Base-by-base conservation (phyloP, 2,888 invertebrate genomes). In the Tetropium fuscum region DNA sequence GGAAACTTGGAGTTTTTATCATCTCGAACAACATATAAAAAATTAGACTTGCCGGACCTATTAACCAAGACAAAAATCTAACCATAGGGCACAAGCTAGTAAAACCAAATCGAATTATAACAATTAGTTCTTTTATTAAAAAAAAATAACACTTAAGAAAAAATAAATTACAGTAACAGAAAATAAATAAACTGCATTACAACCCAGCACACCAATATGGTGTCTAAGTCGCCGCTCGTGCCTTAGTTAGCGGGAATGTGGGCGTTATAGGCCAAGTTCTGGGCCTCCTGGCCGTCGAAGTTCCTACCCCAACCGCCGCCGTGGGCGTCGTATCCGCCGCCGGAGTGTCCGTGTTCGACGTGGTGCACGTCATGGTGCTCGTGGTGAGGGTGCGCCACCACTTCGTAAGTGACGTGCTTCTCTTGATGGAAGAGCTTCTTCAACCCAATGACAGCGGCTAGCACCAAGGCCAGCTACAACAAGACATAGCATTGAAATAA, bases 361-460 rank as follows among this genome's bases (percentile, higher is more conserved):
- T 81, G 79, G 63, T 85, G 84, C 27, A 84, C 84, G 69, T 86
- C 82, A 45, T 76, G 74, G 69, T 89, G 87, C 32, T 84, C 83
- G 69, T 90, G 87, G 60, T 89, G 89, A 0, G 88, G 87, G 71
- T 90, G 90, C 1, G 92, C 88, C 22, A 91, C 91, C 1, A 91
- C 89, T 77, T 91, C 90, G 75, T 90, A 91, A 0, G 89, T 90
- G 20, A 93, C 88, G 80, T 90, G 88, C 66, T 87, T 88, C 69
- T 87, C 91, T 76, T 89, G 89, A 45, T 88, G 88, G 81, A 94
- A 88, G 34, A 94, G 83, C 74, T 94, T 94, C 84, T 93, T 94
- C 74, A 94, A 78, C 22, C 93, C 93, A 66, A 94, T 91, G 69
- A 94, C 89, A 38, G 89, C 89, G 8, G 94, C 91, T 53, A 94